Evolutionary conservation across 2,888 invertebrate genomes (phyloP).

Genomic region (Philaethria dido): DNA sequence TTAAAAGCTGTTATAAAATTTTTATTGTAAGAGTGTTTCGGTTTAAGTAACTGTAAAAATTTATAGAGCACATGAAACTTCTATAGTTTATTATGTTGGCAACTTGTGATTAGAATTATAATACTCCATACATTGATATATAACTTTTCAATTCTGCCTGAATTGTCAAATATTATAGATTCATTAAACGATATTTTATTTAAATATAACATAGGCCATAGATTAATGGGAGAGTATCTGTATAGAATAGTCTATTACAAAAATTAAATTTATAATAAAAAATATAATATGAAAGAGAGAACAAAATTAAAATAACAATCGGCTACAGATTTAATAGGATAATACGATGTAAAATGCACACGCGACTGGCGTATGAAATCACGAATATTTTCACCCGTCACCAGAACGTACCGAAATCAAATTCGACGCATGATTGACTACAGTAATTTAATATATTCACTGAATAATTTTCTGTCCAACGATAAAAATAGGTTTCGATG

Average conservation of each 20-base stretch:
- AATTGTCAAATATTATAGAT: too few relatives aligned
- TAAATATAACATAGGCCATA: too few relatives aligned
- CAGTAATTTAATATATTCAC: conserved; percentile 41
- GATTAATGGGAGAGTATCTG: too few relatives aligned
- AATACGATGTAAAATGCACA: conserved; percentile 26
- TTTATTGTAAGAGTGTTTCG: conserved; percentile 28
- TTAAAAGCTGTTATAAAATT: conserved; percentile 29
- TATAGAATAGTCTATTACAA: background rate
- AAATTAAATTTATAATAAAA: background rate
- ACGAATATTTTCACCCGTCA: conserved; percentile 41
- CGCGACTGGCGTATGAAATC: conserved; percentile 46
- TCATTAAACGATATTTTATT: too few relatives aligned
- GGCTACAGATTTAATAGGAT: conserved; percentile 20
- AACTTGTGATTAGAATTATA: background rate
- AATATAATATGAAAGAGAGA: background rate
- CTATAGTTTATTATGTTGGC: background rate
- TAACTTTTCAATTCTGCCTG: too few relatives aligned
- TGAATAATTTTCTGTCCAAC: conserved; percentile 30
- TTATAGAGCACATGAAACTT: conserved; percentile 2
- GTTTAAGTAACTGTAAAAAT: conserved; percentile 20
- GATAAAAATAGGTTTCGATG: conserved; percentile 19
- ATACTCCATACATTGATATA: background rate
- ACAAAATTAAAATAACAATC: conserved; percentile 18
- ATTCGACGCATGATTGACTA: conserved; percentile 38
- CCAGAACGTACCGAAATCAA: conserved; percentile 38